These are phyloP conservation scores for Neolamprologus caudopunctatus DNA, from an alignment of 2,113 vertebrate genomes.

Conservation along the genomic window DNA sequence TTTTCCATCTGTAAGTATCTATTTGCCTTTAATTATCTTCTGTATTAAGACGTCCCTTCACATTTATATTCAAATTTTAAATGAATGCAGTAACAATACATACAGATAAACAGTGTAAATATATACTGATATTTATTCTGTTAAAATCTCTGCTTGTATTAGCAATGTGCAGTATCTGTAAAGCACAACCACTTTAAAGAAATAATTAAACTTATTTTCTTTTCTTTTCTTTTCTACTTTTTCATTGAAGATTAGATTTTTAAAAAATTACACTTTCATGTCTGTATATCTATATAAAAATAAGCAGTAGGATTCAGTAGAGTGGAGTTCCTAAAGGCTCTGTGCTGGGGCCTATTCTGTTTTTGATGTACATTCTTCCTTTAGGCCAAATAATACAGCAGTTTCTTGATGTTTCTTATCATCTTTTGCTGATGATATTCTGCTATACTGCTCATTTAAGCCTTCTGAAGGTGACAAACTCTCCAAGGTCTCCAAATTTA, in stretches of 20 bases:
- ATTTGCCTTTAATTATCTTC: background rate
- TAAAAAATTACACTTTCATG: accelerated
- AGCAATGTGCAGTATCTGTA: background rate
- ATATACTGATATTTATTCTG: background rate
- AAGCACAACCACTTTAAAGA: background rate
- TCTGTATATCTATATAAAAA: background rate
- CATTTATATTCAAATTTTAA: background rate
- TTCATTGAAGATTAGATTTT: background rate
- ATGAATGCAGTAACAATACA: background rate
- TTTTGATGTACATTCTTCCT: background rate
- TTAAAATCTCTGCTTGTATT: background rate
- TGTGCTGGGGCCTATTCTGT: background rate
- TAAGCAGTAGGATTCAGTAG: background rate
- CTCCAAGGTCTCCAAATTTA: background rate
- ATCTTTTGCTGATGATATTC: background rate
- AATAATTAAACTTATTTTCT: background rate
- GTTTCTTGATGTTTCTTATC: background rate
- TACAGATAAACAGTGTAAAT: background rate
- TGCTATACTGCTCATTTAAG: background rate
- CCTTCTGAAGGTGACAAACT: background rate
- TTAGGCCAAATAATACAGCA: background rate
- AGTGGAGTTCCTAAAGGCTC: background rate
- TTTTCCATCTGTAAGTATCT: background rate
- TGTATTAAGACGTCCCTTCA: background rate
- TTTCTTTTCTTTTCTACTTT: background rate